phyloP scores from a whole-genome alignment of 2,888 invertebrate genomes.

The Tetranychus truncatus region DNA sequence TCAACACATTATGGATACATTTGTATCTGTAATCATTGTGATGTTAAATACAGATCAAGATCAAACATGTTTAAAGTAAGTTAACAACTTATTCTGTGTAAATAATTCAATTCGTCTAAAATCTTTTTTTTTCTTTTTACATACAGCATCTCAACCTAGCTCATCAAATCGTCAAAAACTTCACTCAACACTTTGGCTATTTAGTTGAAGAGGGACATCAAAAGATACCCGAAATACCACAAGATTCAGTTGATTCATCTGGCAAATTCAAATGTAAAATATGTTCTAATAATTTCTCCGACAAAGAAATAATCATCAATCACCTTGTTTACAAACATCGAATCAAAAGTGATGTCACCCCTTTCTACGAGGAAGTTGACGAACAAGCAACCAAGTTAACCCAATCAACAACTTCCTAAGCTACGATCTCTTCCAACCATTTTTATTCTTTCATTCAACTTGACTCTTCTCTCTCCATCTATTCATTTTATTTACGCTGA shows the following conservation, averaged over 20 bases:
- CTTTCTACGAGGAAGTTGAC: not conserved
- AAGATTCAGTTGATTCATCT: not conserved
- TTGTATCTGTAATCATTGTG: slow-evolving; percentile 10
- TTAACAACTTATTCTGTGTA: too few species aligned
- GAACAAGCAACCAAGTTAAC: not conserved
- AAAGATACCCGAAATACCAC: not conserved
- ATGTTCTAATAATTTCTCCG: not conserved
- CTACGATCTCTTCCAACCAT: not conserved
- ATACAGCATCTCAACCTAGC: not conserved
- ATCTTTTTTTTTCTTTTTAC: not conserved
- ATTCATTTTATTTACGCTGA: not conserved
- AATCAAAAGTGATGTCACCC: slow-evolving; percentile 1
- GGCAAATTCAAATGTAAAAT: not conserved
- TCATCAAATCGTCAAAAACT: slow-evolving; percentile 5
- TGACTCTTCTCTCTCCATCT: not conserved
- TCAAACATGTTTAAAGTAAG: slow-evolving; percentile 3
- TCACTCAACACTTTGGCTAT: slow-evolving; percentile 3
- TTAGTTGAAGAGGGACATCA: slow-evolving; percentile 7
- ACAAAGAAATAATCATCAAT: not conserved
- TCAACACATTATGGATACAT: not conserved
- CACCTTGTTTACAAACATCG: slow-evolving; percentile 7
- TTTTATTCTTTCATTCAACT: not conserved
- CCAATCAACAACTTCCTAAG: too few species aligned
- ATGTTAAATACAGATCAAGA: slow-evolving; percentile 6
- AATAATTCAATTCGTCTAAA: not conserved